phyloP scores from a whole-genome alignment of 2,888 invertebrate species.

The Embidobia sp. region DNA sequence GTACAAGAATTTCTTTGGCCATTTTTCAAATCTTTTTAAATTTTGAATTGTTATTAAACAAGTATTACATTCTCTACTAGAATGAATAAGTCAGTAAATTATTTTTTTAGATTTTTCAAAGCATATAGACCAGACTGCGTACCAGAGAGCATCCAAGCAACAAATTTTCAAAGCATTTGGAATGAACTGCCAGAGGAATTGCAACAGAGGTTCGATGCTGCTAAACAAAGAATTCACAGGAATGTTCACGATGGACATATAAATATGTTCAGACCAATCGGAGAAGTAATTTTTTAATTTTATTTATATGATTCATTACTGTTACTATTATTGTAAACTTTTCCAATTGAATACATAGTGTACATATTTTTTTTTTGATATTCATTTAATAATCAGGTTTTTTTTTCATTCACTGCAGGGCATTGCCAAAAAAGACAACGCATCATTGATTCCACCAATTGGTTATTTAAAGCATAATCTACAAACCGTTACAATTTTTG shows the following conservation, averaged over 20 bases:
- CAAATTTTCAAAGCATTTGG: conserved; percentile 78
- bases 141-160: conserved; percentile 76
- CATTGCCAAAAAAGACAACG: conserved; percentile 13
- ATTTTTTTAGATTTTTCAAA: conserved; percentile 74
- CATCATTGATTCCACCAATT: conserved; percentile 73
- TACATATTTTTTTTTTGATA: too few species aligned
- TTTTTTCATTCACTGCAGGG: too few species aligned
- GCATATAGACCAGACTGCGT: conserved; percentile 79
- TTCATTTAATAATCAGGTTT: conserved; percentile 1
- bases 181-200: conserved; percentile 74
- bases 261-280: too few species aligned
- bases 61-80: too few species aligned
- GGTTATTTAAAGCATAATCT: conserved; percentile 77
- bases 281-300: too few species aligned
- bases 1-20: too few species aligned
- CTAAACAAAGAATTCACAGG: conserved; percentile 70
- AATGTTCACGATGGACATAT: conserved; percentile 33
- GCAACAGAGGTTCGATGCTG: conserved; percentile 71
- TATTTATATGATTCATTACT: too few species aligned
- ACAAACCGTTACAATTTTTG: conserved; percentile 75
- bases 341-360: too few species aligned
- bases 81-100: too few species aligned
- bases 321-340: too few species aligned
- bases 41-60: background rate
- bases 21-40: background rate